Base-by-base conservation (phyloP, 2,888 invertebrate genomes). In the Sceliomorpha sp. region DNA sequence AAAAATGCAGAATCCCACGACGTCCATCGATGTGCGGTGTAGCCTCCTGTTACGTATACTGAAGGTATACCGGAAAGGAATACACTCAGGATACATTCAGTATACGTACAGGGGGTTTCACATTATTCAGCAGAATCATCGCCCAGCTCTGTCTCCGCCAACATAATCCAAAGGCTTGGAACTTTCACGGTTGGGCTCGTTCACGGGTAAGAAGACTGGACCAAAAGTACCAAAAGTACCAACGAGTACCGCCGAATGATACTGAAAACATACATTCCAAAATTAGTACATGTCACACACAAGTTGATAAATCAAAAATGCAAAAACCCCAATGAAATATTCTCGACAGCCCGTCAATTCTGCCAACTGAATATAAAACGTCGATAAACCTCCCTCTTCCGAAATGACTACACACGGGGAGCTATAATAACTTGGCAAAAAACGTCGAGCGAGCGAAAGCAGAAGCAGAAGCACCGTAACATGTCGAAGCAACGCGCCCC, bases 31-130 rank as follows among this genome's bases (percentile, higher is more conserved):
- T 89, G 93, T 89, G 88, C 89, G 90, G 96, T 96, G 95, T 93
- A 93, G 93, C 95, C 96, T 96, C 96, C 96, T 96, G 96, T 96
- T 97, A 97, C 97, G 97, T 97, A 97, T 97, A 97, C 96, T 96
- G 96, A 97, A 97, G 96, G 97, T 97, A 97, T 97, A 97, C 97
- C 97, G 96, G 97, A 97, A 94, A 95, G 93, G 91, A 92, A 93
- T 91, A 94, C 96, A 96, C 96, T 97, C 97, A 97, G 97, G 97
- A 97, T 97, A 97, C 97, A 97, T 97, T 97, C 96, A 97, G 97
- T 97, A 97, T 97, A 97, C 97, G 97, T 97, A 94, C 95, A 96
- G 96, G 97, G 95, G 94, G 96, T 94, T 90, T 85, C 90, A 91
- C 91, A 91, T 90, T 89, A 88, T 81, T 86, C 87, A 76, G 80